phyloP scores from a whole-genome alignment of 2,113 vertebrate species.

The Aphyosemion australe region DNA sequence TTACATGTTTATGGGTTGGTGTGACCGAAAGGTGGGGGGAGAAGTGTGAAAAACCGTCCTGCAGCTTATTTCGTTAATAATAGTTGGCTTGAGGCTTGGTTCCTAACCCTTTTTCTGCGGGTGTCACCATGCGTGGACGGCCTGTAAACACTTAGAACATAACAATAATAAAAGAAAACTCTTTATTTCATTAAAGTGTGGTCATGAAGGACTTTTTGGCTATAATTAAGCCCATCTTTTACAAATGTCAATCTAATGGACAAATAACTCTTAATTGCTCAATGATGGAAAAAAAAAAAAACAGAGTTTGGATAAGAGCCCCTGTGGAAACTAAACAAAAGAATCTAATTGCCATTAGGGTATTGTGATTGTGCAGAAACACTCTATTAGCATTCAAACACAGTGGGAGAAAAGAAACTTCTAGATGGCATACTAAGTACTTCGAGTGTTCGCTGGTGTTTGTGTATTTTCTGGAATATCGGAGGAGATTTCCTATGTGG shows the following conservation, averaged over 20 bases:
- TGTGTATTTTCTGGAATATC: constrained; percentile 63
- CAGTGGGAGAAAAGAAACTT: constrained; percentile 80
- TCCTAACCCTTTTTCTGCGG: not conserved
- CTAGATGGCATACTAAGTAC: constrained; percentile 79
- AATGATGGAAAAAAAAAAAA: constrained; percentile 72
- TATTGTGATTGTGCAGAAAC: constrained; percentile 76
- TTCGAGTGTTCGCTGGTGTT: constrained; percentile 39
- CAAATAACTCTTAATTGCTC: constrained; percentile 82
- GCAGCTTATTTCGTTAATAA: constrained; percentile 32
- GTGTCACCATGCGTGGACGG: not conserved
- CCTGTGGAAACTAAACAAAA: constrained; percentile 78
- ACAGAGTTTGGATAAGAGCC: constrained; percentile 75
- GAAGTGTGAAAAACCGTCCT: constrained; percentile 54
- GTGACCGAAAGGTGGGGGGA: too few relatives aligned
- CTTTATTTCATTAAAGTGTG: constrained; percentile 37
- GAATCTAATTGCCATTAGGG: constrained; percentile 80
- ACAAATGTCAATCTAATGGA: constrained; percentile 80
- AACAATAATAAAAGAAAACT: constrained; percentile 21
- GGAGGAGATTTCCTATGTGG: constrained; percentile 78
- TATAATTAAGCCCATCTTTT: constrained; percentile 72
- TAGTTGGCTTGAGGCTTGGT: constrained; percentile 11
- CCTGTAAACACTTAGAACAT: not conserved
- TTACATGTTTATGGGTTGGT: constrained; percentile 18
- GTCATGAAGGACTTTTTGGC: constrained; percentile 59
- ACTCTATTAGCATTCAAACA: constrained; percentile 81